Conservation (phyloP, 2,888 invertebrate species). For the Aphrophora alni region DNA sequence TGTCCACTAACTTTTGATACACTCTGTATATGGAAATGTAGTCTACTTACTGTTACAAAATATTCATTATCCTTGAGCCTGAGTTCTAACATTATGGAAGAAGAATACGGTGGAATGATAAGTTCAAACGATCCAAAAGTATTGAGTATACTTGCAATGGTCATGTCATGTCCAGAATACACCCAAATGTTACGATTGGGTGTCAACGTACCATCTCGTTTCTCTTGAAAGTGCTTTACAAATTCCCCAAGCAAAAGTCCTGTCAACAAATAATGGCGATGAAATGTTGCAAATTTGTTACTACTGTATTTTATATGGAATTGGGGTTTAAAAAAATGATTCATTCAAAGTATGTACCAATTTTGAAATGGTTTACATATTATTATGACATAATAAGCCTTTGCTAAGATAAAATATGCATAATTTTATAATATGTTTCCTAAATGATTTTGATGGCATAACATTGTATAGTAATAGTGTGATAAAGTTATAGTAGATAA, state of each 20-base stretch:
- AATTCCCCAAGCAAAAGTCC: conserved; percentile 49
- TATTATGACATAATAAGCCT: too few relatives aligned
- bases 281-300: neutral
- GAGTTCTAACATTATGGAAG: conserved; percentile 69
- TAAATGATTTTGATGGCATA: too few relatives aligned
- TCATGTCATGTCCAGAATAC: conserved; percentile 77
- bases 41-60: conserved; percentile 60
- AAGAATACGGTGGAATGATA: conserved; percentile 70
- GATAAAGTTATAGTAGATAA: too few relatives aligned
- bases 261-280: conserved; percentile 27
- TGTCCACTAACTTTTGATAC: too few relatives aligned
- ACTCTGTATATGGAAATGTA: too few relatives aligned
- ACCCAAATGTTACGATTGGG: conserved; percentile 64
- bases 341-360: too few relatives aligned
- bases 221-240: conserved; percentile 41
- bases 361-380: too few relatives aligned
- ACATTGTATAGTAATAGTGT: too few relatives aligned
- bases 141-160: conserved; percentile 69
- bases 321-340: too few relatives aligned
- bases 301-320: too few relatives aligned
- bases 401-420: too few relatives aligned
- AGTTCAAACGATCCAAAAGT: conserved; percentile 70
- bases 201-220: conserved; percentile 28
- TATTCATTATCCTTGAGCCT: conserved; percentile 62
- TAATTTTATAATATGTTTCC: too few relatives aligned